Evolutionary conservation across 2,888 invertebrate genomes (phyloP), one percentile per base, ranked within the genome.

Genomic region (Bruchidius siliquastri): DNA sequence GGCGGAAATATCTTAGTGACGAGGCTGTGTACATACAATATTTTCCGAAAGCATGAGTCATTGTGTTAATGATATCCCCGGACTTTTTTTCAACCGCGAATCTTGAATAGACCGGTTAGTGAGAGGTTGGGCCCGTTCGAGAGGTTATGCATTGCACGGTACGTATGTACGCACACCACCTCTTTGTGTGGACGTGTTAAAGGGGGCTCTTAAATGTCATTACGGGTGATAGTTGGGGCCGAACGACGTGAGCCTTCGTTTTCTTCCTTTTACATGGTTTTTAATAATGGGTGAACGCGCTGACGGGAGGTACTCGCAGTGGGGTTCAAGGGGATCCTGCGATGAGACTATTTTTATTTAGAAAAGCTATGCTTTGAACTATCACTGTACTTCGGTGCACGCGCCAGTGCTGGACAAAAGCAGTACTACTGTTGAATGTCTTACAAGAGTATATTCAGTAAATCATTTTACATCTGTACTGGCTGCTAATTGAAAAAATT

Each of bases 151-250:
- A 49, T 49, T 49, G 49, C 49, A 49, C 18, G 49, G 18, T 49
- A 49, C 13, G 49, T 49, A 18, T 49, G 18, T 49, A 49, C 18
- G 18, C 49, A 49, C 49, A 49, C 49, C 49, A 49, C 49, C 49
- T 49, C 49, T 49, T 49, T 49, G 49, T 49, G 49, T 49, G 49
- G 49, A 49, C 49, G 49, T 49, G 49, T 68, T 21, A 68, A 68
- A 68, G 68, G 68, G 68, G 68, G 68, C 68, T 68, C 68, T 68
- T 68, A 68, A 68, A 68, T 68, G 68, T 68, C 68, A 68, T 68
- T 68, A 68, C 68, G 68, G 68, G 68, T 68, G 4, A 21, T 21
- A 21, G 21, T 49, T 49, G 49, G 49, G 49, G 49, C 49, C 49
- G 49, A 49, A 13, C 49, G 49, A 49, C 13, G 49, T 13, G 49